Percentiles rank a stretch among this genome's conserved stretches.
Evolutionary conservation across 1,140 invertebrate species (phyloP).

Genomic region (Tyrophagus putrescentiae): DNA sequence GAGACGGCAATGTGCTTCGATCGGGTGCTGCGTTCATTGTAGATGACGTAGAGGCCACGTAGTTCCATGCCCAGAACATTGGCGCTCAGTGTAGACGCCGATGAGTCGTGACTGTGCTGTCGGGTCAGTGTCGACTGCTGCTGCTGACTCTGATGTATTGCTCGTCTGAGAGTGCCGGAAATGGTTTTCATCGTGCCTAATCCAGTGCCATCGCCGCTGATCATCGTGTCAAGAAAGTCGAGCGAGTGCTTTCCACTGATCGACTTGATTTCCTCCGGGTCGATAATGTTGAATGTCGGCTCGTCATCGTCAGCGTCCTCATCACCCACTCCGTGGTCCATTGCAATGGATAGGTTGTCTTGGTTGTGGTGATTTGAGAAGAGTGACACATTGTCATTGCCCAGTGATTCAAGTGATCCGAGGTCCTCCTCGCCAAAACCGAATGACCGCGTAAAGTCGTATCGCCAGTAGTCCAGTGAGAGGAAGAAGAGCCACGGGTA

Average conservation of each 20-base stretch:
- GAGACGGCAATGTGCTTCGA: slow-evolving; percentile 37
- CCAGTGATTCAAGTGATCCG: background rate
- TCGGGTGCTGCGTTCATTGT: slow-evolving; percentile 21
- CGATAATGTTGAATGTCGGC: slow-evolving; percentile 16
- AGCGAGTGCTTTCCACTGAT: background rate
- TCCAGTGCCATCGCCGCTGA: slow-evolving; percentile 15
- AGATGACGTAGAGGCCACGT: slow-evolving; percentile 25
- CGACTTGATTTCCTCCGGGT: slow-evolving; percentile 18
- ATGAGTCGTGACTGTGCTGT: background rate
- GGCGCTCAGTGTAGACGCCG: background rate
- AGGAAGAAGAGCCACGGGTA: slow-evolving; percentile 23
- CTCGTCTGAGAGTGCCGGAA: slow-evolving; percentile 3
- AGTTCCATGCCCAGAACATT: slow-evolving; percentile 22
- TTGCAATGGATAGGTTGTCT: slow-evolving; percentile 8
- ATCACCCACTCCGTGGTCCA: too few relatives aligned
- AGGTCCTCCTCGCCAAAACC: background rate
- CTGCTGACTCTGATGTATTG: slow-evolving; percentile 11
- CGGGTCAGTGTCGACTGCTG: background rate
- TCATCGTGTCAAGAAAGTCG: background rate
- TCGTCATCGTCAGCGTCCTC: too few relatives aligned
- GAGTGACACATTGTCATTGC: too few relatives aligned
- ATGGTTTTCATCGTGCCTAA: slow-evolving; percentile 19
- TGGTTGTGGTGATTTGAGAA: too few relatives aligned
- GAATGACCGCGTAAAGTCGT: background rate
- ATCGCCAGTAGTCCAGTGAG: slow-evolving; percentile 20